phyloP scores from a whole-genome alignment of 37 sponge, comb jelly and placozoan species.

The Hexactinellida sp. region DNA sequence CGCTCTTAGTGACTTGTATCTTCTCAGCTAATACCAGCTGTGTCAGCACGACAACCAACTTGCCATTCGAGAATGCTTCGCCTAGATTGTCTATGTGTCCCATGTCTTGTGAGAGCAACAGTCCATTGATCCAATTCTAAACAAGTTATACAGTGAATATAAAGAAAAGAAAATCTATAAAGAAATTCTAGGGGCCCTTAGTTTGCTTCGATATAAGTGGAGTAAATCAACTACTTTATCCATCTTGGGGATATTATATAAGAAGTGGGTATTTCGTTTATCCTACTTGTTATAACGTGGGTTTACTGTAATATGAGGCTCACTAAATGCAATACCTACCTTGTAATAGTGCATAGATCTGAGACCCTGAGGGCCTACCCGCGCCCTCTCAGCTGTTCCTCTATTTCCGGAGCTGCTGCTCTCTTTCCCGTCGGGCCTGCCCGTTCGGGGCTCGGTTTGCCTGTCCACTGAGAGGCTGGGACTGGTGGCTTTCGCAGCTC shows the following conservation, averaged over 20 bases:
- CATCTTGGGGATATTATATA: too few species aligned
- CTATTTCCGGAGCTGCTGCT: neutral
- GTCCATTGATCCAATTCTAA: neutral
- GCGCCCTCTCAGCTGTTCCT: neutral
- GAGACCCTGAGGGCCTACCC: neutral
- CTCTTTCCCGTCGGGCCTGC: too few species aligned
- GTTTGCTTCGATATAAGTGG: too few species aligned
- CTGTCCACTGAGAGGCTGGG: neutral
- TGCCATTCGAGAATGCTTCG: neutral
- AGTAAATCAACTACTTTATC: too few species aligned
- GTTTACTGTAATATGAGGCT: too few species aligned
- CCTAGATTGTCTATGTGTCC: neutral
- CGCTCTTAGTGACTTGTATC: neutral
- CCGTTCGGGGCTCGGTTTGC: neutral
- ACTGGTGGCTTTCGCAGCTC: neutral
- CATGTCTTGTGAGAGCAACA: neutral
- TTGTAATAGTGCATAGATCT: slow-evolving; percentile 3
- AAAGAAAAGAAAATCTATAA: too few species aligned
- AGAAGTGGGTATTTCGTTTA: too few species aligned
- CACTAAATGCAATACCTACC: too few species aligned
- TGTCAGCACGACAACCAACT: neutral
- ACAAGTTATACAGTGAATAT: neutral
- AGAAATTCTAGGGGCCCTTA: too few species aligned
- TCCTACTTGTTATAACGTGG: too few species aligned
- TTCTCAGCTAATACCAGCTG: neutral